phyloP scores from a whole-genome alignment of 2,888 invertebrate genomes.

The Penaeus monodon region DNA sequence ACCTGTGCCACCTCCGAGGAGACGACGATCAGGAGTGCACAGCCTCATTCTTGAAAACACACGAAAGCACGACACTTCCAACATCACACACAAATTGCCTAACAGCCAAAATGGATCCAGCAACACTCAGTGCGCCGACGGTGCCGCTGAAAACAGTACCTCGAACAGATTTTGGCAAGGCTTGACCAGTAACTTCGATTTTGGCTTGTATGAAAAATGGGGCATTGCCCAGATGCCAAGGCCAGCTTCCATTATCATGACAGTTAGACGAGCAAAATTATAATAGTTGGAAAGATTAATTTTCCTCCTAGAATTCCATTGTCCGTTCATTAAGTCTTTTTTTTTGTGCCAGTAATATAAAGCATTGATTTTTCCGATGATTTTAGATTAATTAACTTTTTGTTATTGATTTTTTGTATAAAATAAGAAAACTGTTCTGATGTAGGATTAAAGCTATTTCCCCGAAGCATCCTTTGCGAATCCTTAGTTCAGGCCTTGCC shows the following conservation, averaged over 20 bases:
- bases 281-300: background rate
- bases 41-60: slow-evolving; percentile 16
- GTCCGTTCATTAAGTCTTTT: background rate
- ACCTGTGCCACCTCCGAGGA: slow-evolving; percentile 37
- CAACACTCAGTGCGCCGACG: background rate
- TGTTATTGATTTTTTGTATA: too few relatives aligned
- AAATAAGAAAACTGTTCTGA: too few relatives aligned
- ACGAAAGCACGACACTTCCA: background rate
- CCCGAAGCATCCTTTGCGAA: too few relatives aligned
- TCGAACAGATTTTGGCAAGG: slow-evolving; percentile 9
- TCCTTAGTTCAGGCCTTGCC: too few relatives aligned
- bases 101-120: background rate
- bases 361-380: too few relatives aligned
- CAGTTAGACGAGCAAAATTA: slow-evolving; percentile 28
- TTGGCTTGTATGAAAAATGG: slow-evolving; percentile 39
- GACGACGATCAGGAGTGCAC: slow-evolving; percentile 31
- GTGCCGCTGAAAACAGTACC: background rate
- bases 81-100: background rate
- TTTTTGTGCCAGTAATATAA: background rate
- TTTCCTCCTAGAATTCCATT: background rate
- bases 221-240: slow-evolving; percentile 33
- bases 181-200: background rate
- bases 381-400: too few relatives aligned
- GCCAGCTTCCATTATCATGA: slow-evolving; percentile 30
- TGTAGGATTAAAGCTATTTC: too few relatives aligned